Evolutionary conservation across 1,140 invertebrate genomes (phyloP).

Genomic region (Aphelinus atriplicis): DNA sequence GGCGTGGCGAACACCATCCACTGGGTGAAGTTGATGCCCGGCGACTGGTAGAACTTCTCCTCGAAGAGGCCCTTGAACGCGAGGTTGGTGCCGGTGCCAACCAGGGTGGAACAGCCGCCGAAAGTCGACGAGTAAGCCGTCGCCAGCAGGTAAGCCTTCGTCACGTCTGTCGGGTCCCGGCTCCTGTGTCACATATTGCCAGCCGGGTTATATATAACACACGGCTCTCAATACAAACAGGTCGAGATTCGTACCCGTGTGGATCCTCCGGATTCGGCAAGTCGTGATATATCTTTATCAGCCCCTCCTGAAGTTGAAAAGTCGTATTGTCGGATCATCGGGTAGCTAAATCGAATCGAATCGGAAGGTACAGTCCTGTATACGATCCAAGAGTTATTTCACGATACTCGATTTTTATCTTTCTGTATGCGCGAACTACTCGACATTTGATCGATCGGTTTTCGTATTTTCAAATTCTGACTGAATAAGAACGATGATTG

Average conservation of each 20-base stretch:
- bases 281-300: conserved; percentile 40
- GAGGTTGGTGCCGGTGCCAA: conserved; percentile 89
- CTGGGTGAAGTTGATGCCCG: conserved; percentile 75
- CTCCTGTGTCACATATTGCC: too few species aligned
- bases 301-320: conserved; percentile 39
- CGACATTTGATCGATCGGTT: too few species aligned
- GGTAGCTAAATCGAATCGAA: not conserved
- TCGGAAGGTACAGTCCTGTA: too few species aligned
- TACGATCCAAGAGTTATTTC: too few species aligned
- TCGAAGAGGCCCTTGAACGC: conserved; percentile 83
- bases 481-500: too few species aligned
- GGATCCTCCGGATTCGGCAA: conserved; percentile 28
- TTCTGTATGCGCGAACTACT: too few species aligned
- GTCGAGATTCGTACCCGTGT: not conserved
- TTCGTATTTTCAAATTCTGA: too few species aligned
- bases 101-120: conserved; percentile 87
- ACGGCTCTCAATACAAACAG: too few species aligned
- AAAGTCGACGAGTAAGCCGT: conserved; percentile 84
- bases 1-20: conserved; percentile 77
- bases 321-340: conserved; percentile 11
- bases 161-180: conserved; percentile 70
- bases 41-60: conserved; percentile 64
- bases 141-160: conserved; percentile 77
- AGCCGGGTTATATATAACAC: too few species aligned
- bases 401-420: too few species aligned